These are phyloP conservation scores for Caerostris extrusa DNA, from an alignment of 1,140 invertebrate species.

Conservation along the genomic window DNA sequence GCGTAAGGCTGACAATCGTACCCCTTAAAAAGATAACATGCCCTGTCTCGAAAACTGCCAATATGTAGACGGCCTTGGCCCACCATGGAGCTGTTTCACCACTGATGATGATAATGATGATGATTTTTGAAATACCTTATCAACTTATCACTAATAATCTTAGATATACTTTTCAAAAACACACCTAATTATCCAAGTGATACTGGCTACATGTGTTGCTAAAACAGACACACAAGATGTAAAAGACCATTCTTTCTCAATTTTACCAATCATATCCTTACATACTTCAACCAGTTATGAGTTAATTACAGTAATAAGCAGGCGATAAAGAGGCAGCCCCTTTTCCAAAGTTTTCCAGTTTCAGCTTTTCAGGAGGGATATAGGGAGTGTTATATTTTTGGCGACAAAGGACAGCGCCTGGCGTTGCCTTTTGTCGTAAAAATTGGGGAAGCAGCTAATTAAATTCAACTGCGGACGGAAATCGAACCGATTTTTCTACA, in stretches of 20 bases:
- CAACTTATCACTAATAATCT: too few relatives aligned
- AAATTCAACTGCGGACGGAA: neutral
- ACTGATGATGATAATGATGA: too few relatives aligned
- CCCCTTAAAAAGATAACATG: too few relatives aligned
- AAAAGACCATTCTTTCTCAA: neutral
- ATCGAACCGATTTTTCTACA: neutral
- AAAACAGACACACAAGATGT: neutral
- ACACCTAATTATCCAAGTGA: neutral
- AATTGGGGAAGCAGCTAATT: neutral
- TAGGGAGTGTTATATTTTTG: too few relatives aligned
- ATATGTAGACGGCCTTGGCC: too few relatives aligned
- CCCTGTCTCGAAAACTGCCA: too few relatives aligned
- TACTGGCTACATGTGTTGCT: neutral
- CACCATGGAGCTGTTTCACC: too few relatives aligned
- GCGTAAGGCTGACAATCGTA: too few relatives aligned
- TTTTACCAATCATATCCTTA: neutral
- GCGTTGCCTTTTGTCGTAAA: slow-evolving; percentile 20
- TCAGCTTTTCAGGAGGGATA: neutral
- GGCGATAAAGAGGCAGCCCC: neutral
- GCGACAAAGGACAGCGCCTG: neutral
- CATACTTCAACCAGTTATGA: neutral
- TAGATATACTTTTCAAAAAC: neutral
- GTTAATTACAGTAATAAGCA: neutral
- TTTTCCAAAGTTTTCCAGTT: neutral
- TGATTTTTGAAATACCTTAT: too few relatives aligned